These are phyloP conservation scores for Adelosebastes latens DNA, from an alignment of 2,797 vertebrate species.

Conservation along the genomic window DNA sequence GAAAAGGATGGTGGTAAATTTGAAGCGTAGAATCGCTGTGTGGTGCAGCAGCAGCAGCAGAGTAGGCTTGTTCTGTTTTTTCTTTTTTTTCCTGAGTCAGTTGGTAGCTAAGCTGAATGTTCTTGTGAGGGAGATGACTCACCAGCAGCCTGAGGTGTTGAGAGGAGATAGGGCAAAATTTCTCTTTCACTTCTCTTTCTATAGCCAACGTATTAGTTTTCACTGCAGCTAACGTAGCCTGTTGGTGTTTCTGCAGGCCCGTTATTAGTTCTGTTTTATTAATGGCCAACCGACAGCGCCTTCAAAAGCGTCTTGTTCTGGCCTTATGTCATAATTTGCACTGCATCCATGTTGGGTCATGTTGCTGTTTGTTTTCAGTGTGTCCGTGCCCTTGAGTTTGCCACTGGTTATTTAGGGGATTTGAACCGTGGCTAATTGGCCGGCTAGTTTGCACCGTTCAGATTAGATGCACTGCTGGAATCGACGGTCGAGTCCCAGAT, in stretches of 20 bases:
- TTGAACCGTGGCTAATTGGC: constrained; percentile 79
- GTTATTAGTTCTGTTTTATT: constrained; percentile 55
- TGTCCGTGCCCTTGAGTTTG: constrained; percentile 72
- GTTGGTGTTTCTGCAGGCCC: constrained; percentile 30
- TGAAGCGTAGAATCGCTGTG: constrained; percentile 43
- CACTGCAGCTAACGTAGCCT: constrained; percentile 63
- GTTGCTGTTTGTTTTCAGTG: constrained; percentile 74
- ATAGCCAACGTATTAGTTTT: constrained; percentile 72
- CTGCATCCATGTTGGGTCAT: constrained; percentile 69
- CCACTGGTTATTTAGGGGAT: constrained; percentile 74
- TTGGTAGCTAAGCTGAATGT: constrained; percentile 81
- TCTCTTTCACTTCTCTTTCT: constrained; percentile 80
- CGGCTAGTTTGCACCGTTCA: constrained; percentile 71
- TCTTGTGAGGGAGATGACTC: constrained; percentile 82
- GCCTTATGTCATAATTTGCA: constrained; percentile 70
- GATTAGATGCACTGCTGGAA: constrained; percentile 81
- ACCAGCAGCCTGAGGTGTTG: constrained; percentile 80
- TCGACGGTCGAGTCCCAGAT: constrained; percentile 68
- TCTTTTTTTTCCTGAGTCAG: constrained; percentile 68
- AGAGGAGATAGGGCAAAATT: constrained; percentile 76
- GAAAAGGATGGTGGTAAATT: constrained; percentile 42
- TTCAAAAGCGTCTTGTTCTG: constrained; percentile 54
- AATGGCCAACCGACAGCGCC: constrained; percentile 51
- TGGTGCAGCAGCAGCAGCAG: constrained; percentile 58
- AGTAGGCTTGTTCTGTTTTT: constrained; percentile 47